phyloP scores from a whole-genome alignment of 2,888 invertebrate genomes.

The Drosophila longiperda region DNA sequence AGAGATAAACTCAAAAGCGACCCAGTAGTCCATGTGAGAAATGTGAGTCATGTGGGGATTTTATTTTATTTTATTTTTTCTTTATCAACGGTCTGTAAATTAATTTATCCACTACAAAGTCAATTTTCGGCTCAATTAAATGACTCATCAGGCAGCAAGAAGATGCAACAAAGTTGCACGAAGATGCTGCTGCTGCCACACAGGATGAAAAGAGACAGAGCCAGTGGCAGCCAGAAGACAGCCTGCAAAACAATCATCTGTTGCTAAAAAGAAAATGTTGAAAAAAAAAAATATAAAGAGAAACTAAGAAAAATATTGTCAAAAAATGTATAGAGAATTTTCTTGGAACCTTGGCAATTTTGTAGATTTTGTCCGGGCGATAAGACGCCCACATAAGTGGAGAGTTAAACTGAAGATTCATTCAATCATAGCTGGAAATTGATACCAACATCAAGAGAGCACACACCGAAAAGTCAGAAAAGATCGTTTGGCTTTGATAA shows the following conservation, averaged over 20 bases:
- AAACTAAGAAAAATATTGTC: slow-evolving; percentile 37
- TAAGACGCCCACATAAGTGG: slow-evolving; percentile 61
- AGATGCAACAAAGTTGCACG: slow-evolving; percentile 24
- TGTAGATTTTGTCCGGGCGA: slow-evolving; percentile 57
- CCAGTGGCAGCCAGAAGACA: not conserved
- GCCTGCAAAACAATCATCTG: slow-evolving; percentile 38
- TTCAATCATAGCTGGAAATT: slow-evolving; percentile 76
- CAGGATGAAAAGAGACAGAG: slow-evolving; percentile 22
- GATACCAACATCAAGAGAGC: slow-evolving; percentile 68
- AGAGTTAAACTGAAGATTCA: slow-evolving; percentile 51
- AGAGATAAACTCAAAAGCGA: slow-evolving; percentile 4
- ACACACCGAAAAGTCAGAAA: slow-evolving; percentile 37
- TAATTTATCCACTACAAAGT: slow-evolving; percentile 74
- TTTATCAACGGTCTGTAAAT: slow-evolving; percentile 66
- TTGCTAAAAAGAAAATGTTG: slow-evolving; percentile 30
- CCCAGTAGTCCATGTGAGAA: not conserved
- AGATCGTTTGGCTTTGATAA: slow-evolving; percentile 60
- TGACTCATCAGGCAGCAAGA: slow-evolving; percentile 69
- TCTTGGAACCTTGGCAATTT: slow-evolving; percentile 68
- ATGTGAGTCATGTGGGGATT: slow-evolving; percentile 53
- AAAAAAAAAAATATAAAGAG: not conserved
- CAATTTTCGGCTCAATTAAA: slow-evolving; percentile 77
- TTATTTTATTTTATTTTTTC: slow-evolving; percentile 27
- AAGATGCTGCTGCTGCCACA: slow-evolving; percentile 35
- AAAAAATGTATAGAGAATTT: slow-evolving; percentile 48